Evolutionary conservation across 1,140 invertebrate genomes (phyloP).

Genomic region (Hydropsyche tenuis): DNA sequence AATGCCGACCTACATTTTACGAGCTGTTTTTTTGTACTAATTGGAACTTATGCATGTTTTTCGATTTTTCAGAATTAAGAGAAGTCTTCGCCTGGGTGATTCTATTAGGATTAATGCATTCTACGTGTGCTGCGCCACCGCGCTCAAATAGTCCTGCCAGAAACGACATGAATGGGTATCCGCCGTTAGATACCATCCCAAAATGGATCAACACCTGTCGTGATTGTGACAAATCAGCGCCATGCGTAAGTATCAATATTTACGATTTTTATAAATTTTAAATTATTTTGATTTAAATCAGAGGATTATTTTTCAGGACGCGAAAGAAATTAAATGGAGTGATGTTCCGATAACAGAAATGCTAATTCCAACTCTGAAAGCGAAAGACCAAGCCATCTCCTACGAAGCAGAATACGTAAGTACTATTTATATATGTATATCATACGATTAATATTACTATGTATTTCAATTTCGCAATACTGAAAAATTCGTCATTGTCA

Average conservation of each 20-base stretch:
- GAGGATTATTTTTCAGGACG: neutral
- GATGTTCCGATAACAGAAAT: constrained; percentile 59
- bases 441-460: too few relatives aligned
- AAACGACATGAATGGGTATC: constrained; percentile 8
- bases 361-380: constrained; percentile 59
- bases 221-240: constrained; percentile 52
- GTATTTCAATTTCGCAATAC: too few relatives aligned
- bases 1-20: constrained; percentile 1
- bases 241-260: constrained; percentile 34
- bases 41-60: neutral
- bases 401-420: constrained; percentile 65
- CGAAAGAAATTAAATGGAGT: too few relatives aligned
- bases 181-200: constrained; percentile 41
- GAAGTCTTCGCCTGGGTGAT: constrained; percentile 42
- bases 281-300: neutral
- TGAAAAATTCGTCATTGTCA: too few relatives aligned
- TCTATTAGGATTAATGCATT: constrained; percentile 44
- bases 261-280: constrained; percentile 3
- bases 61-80: constrained; percentile 44
- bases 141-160: neutral
- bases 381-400: constrained; percentile 57
- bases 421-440: too few relatives aligned
- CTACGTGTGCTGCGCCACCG: constrained; percentile 41
- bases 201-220: constrained; percentile 66
- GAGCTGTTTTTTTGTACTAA: neutral